Percentiles rank a stretch among this genome's conserved stretches.
Evolutionary conservation across 2,797 vertebrate genomes (phyloP).

Genomic region (Crenichthys baileyi): DNA sequence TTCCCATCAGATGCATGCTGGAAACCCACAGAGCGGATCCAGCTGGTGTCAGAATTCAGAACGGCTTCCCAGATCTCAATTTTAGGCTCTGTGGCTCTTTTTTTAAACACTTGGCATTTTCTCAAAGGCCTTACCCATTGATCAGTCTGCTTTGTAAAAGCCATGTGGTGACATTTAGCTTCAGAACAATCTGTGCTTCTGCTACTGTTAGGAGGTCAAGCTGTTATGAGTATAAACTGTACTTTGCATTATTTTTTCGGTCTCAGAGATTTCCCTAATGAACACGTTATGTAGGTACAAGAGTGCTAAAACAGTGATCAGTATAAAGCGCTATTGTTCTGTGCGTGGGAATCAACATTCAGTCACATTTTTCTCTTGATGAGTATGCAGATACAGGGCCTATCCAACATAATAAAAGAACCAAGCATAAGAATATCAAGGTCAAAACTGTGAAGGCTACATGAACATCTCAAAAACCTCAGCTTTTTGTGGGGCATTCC

Average conservation of each 20-base stretch:
- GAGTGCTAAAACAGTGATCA: slow-evolving; percentile 29
- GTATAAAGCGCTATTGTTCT: slow-evolving; percentile 26
- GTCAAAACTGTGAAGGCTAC: neutral
- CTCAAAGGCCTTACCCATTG: slow-evolving; percentile 29
- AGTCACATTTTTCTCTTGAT: slow-evolving; percentile 38
- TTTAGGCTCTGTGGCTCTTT: slow-evolving; percentile 22
- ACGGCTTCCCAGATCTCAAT: slow-evolving; percentile 42
- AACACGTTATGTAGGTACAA: neutral
- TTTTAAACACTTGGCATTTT: slow-evolving; percentile 34
- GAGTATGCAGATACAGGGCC: slow-evolving; percentile 34
- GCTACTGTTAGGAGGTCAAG: slow-evolving; percentile 24
- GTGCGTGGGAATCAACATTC: slow-evolving; percentile 18
- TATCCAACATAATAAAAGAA: neutral
- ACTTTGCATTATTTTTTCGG: slow-evolving; percentile 19
- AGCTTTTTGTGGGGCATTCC: neutral
- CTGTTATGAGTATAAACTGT: slow-evolving; percentile 14
- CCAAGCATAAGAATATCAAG: neutral
- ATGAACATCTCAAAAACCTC: neutral
- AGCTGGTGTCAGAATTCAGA: slow-evolving; percentile 61
- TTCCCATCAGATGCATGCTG: slow-evolving; percentile 60
- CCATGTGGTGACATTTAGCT: slow-evolving; percentile 27
- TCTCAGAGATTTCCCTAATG: slow-evolving; percentile 39
- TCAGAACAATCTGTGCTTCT: slow-evolving; percentile 49
- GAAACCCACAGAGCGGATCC: slow-evolving; percentile 55
- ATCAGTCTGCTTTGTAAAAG: slow-evolving; percentile 35